Base-by-base conservation (phyloP, 2,113 vertebrate species). In the Bungarus multicinctus region DNA sequence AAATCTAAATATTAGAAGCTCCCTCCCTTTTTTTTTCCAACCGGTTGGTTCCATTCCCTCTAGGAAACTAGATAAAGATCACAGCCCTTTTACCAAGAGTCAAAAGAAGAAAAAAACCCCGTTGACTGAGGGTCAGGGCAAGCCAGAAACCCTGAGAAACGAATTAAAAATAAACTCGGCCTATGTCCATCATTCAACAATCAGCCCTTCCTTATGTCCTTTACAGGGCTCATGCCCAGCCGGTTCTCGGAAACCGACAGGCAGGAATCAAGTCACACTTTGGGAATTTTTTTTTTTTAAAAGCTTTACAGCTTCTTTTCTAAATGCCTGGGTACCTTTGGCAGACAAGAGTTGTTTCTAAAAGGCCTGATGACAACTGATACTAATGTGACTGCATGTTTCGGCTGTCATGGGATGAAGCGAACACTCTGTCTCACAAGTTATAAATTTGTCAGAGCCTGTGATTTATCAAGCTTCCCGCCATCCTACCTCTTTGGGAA, bases 361-460 rank as follows among this genome's bases (percentile, higher is more conserved):
- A 53, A 14, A 93, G n/a, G 53, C 95, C 94, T 1, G 64, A 85
- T n/a, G 92, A 94, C 89, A 91, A 93, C 88, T 93, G 93, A 95
- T 95, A 94, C 64, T 95, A 95, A 96, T 94, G 90, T 55, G 91
- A 4, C 91, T 95, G 93, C 92, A 23, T 58, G 95, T 94, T 95
- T 95, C 95, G 94, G 25, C 22, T 90, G 92, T 7, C 94, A 94
- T 91, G 92, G 87, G 91, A 95, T 94, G 94, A 94, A 95, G 93
- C 89, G 95, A 94, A 94, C 43, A 22, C 64, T 92, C 34, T 14
- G 91, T 95, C 94, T 95, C 81, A 90, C 89, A 96, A 95, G 93
- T 96, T 94, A 95, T 39, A 94, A 88, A 91, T 89, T 88, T 95
- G 90, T 93, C 94, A 94, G 74, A 81, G 69, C 93, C 91, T 86